These are phyloP conservation scores for Hippocampus abdominalis DNA, from an alignment of 2,113 vertebrate species.

Conservation along the genomic window DNA sequence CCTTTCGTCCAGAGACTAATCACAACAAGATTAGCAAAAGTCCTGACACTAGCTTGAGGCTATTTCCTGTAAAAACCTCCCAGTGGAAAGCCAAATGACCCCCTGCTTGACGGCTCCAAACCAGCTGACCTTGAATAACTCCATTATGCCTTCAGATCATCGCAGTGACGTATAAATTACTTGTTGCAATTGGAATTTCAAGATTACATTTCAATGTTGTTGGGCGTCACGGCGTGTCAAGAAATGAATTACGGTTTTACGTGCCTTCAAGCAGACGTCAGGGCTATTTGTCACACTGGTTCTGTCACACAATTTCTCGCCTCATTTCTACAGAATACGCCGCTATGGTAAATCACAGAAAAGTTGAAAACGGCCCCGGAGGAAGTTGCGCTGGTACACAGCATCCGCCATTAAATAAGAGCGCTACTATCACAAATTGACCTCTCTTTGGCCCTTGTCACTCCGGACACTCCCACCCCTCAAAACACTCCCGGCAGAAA, in stretches of 20 bases:
- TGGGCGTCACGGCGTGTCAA: conserved; percentile 22
- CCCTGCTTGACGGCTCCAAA: conserved; percentile 11
- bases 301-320: conserved; percentile 30
- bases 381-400: conserved; percentile 42
- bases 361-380: conserved; percentile 36
- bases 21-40: conserved; percentile 63
- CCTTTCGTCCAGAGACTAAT: conserved; percentile 64
- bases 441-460: conserved; percentile 61
- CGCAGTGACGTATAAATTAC: conserved; percentile 2
- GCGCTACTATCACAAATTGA: conserved; percentile 48
- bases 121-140: conserved; percentile 41
- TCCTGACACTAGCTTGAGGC: conserved; percentile 54
- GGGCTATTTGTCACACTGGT: conserved; percentile 30
- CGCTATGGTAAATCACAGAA: conserved; percentile 45
- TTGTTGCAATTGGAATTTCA: conserved; percentile 14
- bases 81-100: conserved; percentile 17
- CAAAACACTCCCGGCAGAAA: conserved; percentile 42
- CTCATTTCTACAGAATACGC: conserved; percentile 33
- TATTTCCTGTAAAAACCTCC: conserved; percentile 21
- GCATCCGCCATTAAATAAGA: conserved; percentile 51
- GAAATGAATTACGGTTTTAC: conserved; percentile 30
- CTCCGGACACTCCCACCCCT: conserved; percentile 8
- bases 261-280: conserved; percentile 30
- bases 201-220: conserved; percentile 17
- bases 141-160: conserved; percentile 11